Percentiles rank a stretch among this genome's conserved stretches.
These are phyloP conservation scores for Sussaba pulchella DNA, from an alignment of 2,888 invertebrate genomes.

Conservation along the genomic window DNA sequence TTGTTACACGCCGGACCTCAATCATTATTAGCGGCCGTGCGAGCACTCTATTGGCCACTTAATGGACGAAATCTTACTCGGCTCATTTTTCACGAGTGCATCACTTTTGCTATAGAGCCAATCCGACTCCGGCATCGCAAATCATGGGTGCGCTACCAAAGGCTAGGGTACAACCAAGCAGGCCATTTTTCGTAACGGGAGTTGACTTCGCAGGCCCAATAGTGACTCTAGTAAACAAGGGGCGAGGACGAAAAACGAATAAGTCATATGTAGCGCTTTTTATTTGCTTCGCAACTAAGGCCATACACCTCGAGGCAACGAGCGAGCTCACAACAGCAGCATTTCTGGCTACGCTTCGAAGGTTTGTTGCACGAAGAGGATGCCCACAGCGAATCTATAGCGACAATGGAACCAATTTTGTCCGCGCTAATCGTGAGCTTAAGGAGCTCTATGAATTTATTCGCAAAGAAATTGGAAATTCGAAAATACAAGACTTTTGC, in stretches of 20 bases:
- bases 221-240: slow-evolving; percentile 52
- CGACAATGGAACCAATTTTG: slow-evolving; percentile 74
- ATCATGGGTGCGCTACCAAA: slow-evolving; percentile 50
- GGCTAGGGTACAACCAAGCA: slow-evolving; percentile 45
- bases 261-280: slow-evolving; percentile 70
- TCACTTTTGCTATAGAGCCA: slow-evolving; percentile 58
- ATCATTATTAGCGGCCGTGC: slow-evolving; percentile 53
- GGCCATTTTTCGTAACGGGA: slow-evolving; percentile 47
- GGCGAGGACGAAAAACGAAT: slow-evolving; percentile 46
- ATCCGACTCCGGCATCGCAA: slow-evolving; percentile 26
- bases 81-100: slow-evolving; percentile 60
- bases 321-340: slow-evolving; percentile 62
- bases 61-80: slow-evolving; percentile 57
- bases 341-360: slow-evolving; percentile 65
- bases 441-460: slow-evolving; percentile 54
- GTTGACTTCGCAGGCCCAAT: slow-evolving; percentile 63
- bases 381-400: slow-evolving; percentile 58
- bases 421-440: slow-evolving; percentile 69
- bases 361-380: slow-evolving; percentile 70
- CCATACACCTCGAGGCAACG: slow-evolving; percentile 70
- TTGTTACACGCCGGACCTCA: slow-evolving; percentile 65
- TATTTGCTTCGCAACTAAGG: slow-evolving; percentile 69
- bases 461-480: neutral
- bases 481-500: neutral
- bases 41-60: slow-evolving; percentile 63